Evolutionary conservation across 2,113 vertebrate species (phyloP).

Genomic region (Struthio camelus): DNA sequence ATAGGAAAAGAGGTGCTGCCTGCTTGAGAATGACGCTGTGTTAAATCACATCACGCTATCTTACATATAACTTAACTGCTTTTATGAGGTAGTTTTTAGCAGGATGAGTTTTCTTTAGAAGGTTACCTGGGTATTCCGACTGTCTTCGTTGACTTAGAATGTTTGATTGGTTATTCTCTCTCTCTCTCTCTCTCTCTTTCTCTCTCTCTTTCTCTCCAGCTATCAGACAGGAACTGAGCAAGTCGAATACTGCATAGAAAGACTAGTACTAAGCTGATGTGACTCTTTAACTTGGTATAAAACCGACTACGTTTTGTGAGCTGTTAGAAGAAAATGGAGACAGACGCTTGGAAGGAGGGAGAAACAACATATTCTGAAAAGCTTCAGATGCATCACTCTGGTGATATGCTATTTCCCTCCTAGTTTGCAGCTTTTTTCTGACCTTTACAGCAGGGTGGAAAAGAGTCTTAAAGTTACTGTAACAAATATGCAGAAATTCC

Average conservation of each 20-base stretch:
- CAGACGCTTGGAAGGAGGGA: constrained; percentile 73
- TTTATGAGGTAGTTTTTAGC: neutral
- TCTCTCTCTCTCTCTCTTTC: neutral
- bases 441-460: constrained; percentile 77
- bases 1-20: neutral
- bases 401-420: constrained; percentile 73
- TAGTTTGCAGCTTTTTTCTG: constrained; percentile 78
- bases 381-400: constrained; percentile 71
- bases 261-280: constrained; percentile 65
- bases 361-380: constrained; percentile 64
- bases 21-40: neutral
- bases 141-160: neutral
- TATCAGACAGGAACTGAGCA: constrained; percentile 97
- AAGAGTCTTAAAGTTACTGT: constrained; percentile 77
- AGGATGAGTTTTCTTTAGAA: neutral
- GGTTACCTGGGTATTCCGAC: neutral
- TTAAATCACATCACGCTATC: neutral
- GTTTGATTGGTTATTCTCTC: neutral
- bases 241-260: constrained; percentile 91
- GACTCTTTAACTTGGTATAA: constrained; percentile 77
- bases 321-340: constrained; percentile 72
- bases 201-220: constrained; percentile 72
- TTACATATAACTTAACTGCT: accelerated
- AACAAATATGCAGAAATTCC: constrained; percentile 86
- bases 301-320: constrained; percentile 77